Base-by-base conservation (phyloP, 2,888 invertebrate species). In the Zele albiditarsus region DNA sequence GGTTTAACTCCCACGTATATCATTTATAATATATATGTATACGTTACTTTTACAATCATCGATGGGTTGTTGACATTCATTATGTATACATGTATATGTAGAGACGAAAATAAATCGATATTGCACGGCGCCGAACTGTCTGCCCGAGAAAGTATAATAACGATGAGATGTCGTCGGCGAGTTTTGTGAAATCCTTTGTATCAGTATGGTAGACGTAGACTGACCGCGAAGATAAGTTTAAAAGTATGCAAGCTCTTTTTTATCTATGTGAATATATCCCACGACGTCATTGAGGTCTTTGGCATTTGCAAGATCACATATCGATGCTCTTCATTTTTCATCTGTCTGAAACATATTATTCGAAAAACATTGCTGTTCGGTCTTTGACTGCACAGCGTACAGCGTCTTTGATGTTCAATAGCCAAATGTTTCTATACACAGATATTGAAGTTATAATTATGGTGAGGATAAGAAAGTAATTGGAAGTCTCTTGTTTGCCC, bases 61-160 rank as follows among this genome's bases (percentile, higher is more conserved):
- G 28, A 73, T 25, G 42, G 70, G 65, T 70, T 74, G 70, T 70
- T 62, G 65, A 42, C 57, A 65, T 69, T 74, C 33, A 74, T 20
- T 20, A 53, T 57, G 57, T 70, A 70, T 65, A 70, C 38, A 70
- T 53, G 25, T 8, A 67, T 67, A 49, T 46, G 28, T 27, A 12
- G 31, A 23, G 65, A 66, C 25, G 46, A 69, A 57, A 58, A 69
- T 33, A 62, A 74, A 70, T 70, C 74, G 57, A 74, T 74, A 65
- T 53, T 70, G 42, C 57, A 60, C 72, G 78, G 78, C 80, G 78
- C 77, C 79, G 49, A 73, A 74, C 75, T 76, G 80, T 80, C 80
- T 80, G 78, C 77, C 78, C 77, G 74, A 70, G 75, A 74, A 80
- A 75, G 75, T 75, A 76, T 76, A 78, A 79, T 69, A 79, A 73